phyloP scores from a whole-genome alignment of 2,797 vertebrate genomes.

The Anabas testudineus region DNA sequence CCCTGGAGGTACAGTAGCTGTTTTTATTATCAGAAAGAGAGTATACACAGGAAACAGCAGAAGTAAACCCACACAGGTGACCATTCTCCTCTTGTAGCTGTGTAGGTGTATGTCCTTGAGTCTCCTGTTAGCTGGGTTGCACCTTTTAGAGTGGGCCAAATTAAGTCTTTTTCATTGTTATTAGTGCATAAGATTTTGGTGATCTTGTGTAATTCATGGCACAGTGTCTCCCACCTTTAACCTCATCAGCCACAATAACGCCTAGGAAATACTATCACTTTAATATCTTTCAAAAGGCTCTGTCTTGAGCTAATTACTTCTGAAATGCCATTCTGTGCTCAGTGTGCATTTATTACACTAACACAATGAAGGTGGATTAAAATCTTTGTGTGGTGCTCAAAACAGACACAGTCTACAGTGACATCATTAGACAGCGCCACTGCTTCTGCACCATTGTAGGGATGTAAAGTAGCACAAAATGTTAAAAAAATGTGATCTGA shows the following conservation, averaged over 20 bases:
- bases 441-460: neutral
- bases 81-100: neutral
- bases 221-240: neutral
- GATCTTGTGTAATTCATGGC: neutral
- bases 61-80: neutral
- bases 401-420: conserved; percentile 7
- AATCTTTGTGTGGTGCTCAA: neutral
- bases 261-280: neutral
- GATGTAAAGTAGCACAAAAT: no score
- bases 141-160: neutral
- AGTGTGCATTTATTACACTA: conserved; percentile 19
- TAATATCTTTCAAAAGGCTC: conserved; percentile 7
- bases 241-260: neutral
- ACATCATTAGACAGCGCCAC: neutral
- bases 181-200: neutral
- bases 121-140: conserved; percentile 7
- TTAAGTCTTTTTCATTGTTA: conserved; percentile 1
- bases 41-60: neutral
- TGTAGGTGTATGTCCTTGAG: neutral
- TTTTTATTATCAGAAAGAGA: conserved; percentile 10
- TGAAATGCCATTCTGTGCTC: conserved; percentile 7
- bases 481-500: no score
- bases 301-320: conserved; percentile 2
- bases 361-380: conserved; percentile 4
- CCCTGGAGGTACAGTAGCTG: conserved; percentile 87